Conservation (phyloP, 2,113 vertebrate species). For the Zeus faber region DNA sequence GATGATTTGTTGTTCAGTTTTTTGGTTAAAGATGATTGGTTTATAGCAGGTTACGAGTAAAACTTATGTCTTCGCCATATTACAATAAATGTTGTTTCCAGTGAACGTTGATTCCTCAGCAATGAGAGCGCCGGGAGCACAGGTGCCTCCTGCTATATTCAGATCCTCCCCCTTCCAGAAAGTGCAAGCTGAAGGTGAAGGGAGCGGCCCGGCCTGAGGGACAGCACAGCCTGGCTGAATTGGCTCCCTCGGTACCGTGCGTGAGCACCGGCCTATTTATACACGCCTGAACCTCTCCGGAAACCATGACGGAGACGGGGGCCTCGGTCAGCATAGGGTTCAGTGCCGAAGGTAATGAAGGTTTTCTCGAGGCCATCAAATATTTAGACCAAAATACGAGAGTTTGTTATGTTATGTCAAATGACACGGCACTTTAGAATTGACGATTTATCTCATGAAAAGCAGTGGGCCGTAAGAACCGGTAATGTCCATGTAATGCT, state of each 20-base stretch:
- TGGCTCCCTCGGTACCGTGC: conserved; percentile 48
- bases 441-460: too few species aligned
- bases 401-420: not conserved
- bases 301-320: conserved; percentile 17
- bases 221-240: conserved; percentile 43
- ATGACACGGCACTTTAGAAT: too few species aligned
- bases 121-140: not conserved
- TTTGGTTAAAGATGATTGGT: too few species aligned
- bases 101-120: too few species aligned
- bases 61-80: too few species aligned
- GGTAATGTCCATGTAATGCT: too few species aligned
- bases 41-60: too few species aligned
- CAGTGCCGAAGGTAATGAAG: conserved; percentile 35
- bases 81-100: too few species aligned
- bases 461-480: too few species aligned
- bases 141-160: not conserved
- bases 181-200: conserved; percentile 41
- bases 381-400: conserved; percentile 9
- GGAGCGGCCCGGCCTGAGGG: conserved; percentile 28
- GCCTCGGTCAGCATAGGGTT: too few species aligned
- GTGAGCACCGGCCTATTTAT: conserved; percentile 56
- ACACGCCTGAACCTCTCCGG: conserved; percentile 27
- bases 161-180: conserved; percentile 17
- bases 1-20: too few species aligned
- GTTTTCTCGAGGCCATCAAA: conserved; percentile 17